Percentiles rank a stretch among this genome's conserved stretches.
Evolutionary conservation across 2,888 invertebrate genomes (phyloP).

Genomic region (Anaspis maculata): DNA sequence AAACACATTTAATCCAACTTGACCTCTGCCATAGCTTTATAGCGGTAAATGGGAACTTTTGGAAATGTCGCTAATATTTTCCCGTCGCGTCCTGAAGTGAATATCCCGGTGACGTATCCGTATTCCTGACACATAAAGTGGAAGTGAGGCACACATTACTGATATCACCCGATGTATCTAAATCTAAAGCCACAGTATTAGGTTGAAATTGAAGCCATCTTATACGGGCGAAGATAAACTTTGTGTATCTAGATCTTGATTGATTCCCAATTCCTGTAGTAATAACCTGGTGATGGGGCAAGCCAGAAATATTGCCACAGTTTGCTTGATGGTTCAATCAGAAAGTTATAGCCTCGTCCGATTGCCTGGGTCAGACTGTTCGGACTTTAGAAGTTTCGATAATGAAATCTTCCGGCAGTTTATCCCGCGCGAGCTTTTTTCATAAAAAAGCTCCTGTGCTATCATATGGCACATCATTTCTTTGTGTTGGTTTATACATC

Average conservation of each 20-base stretch:
- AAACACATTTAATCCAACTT: too few species aligned
- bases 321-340: conserved; percentile 34
- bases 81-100: too few species aligned
- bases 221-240: conserved; percentile 17
- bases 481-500: too few species aligned
- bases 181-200: conserved; percentile 12
- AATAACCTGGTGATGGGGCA: conserved; percentile 29
- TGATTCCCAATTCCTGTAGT: conserved; percentile 36
- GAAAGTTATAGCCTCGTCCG: conserved; percentile 30
- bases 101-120: too few species aligned
- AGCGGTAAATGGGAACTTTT: too few species aligned
- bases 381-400: conserved; percentile 24
- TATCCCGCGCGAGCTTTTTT: too few species aligned
- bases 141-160: conserved; percentile 8
- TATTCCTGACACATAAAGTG: too few species aligned
- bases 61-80: too few species aligned
- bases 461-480: background rate
- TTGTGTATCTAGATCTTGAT: conserved; percentile 33
- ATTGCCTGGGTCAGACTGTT: conserved; percentile 25
- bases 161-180: conserved; percentile 10
- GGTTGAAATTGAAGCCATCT: conserved; percentile 16
- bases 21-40: too few species aligned
- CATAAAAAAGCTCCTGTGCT: too few species aligned
- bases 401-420: conserved; percentile 24
- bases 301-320: conserved; percentile 34